Conservation (phyloP, 2,888 invertebrate genomes). For the Priocnemis perturbator region DNA sequence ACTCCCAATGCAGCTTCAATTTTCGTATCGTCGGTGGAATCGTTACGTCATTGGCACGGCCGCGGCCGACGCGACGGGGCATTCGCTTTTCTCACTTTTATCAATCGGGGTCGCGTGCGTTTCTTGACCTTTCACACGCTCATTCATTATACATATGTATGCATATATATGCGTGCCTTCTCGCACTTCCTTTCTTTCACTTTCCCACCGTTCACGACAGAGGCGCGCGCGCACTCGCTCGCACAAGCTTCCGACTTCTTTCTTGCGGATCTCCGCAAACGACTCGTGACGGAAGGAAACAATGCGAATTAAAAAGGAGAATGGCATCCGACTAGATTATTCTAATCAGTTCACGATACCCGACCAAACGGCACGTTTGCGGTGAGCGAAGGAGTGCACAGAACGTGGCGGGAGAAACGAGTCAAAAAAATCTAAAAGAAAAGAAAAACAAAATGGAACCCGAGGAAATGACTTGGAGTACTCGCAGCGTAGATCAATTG, state of each 20-base stretch:
- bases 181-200: conserved; percentile 45
- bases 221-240: conserved; percentile 1
- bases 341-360: too few species aligned
- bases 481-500: too few species aligned
- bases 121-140: conserved; percentile 49
- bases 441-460: too few species aligned
- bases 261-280: not conserved
- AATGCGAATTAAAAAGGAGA: conserved; percentile 3
- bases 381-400: too few species aligned
- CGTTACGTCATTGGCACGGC: not conserved
- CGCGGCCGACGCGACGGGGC: too few species aligned
- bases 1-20: not conserved
- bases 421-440: too few species aligned
- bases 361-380: too few species aligned
- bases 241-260: conserved; percentile 1
- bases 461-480: too few species aligned
- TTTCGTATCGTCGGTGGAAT: not conserved
- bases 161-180: conserved; percentile 31
- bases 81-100: conserved; percentile 18
- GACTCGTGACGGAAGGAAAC: not conserved
- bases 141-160: conserved; percentile 44
- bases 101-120: conserved; percentile 24
- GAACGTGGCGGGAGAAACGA: too few species aligned
- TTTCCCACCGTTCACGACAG: conserved; percentile 47
- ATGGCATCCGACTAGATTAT: not conserved